A percentile compares a stretch with the other conserved stretches of the same genome.
Evolutionary conservation across 92 coral and sea anemone species (phyloP).

Genomic region (Plumapathes pennacea): DNA sequence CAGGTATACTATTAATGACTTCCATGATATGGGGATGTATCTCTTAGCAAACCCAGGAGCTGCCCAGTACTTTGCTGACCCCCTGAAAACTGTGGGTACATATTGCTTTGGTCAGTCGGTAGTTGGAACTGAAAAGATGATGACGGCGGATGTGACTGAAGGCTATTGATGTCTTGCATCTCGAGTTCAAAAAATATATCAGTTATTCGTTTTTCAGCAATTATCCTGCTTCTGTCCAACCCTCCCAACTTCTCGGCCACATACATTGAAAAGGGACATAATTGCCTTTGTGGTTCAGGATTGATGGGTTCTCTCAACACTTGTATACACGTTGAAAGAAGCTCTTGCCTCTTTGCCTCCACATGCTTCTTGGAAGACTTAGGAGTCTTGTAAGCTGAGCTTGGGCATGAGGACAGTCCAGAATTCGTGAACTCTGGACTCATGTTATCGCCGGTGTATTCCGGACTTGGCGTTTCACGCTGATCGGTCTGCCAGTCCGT

Average conservation of each 20-base stretch:
- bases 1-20: no score
- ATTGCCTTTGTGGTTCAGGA: neutral
- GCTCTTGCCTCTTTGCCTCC: slow-evolving; percentile 23
- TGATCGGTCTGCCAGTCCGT: slow-evolving; percentile 1
- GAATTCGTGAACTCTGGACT: no score
- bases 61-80: no score
- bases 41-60: no score
- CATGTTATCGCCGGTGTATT: neutral
- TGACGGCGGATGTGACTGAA: no score
- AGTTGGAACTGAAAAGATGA: no score
- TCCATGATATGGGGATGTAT: no score
- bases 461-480: slow-evolving; percentile 6
- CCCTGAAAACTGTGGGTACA: no score
- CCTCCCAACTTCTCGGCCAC: slow-evolving; percentile 31
- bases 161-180: no score
- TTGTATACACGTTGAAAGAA: slow-evolving; percentile 37
- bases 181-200: slow-evolving; percentile 27
- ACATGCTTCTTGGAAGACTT: neutral
- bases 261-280: slow-evolving; percentile 8
- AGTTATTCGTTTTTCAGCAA: slow-evolving; percentile 30
- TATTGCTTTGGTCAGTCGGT: no score
- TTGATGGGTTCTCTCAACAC: slow-evolving; percentile 40
- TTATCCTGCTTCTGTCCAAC: slow-evolving; percentile 32
- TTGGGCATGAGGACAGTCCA: no score
- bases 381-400: no score